These are phyloP conservation scores for Toxotes jaculatrix DNA, from an alignment of 2,113 vertebrate species.

Conservation along the genomic window DNA sequence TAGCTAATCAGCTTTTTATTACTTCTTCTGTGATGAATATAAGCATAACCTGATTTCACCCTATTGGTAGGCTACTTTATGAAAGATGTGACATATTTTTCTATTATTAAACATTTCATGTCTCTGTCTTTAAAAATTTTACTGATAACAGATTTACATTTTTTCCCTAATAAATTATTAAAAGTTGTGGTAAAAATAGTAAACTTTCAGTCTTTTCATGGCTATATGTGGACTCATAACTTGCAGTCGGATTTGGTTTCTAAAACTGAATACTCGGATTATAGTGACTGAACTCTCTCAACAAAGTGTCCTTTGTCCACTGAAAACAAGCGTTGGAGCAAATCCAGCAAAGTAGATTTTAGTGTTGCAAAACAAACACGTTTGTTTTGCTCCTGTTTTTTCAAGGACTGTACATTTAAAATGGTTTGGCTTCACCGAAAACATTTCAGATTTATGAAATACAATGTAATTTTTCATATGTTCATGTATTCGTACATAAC, in stretches of 20 bases:
- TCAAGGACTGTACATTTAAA: background rate
- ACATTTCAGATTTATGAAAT: background rate
- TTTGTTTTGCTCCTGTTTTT: constrained; percentile 39
- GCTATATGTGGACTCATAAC: constrained; percentile 7
- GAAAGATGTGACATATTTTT: background rate
- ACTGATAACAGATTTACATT: background rate
- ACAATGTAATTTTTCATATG: too few species aligned
- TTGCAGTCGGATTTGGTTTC: constrained; percentile 48
- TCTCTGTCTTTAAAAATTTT: background rate
- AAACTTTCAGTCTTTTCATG: background rate
- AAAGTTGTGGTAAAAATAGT: constrained; percentile 27
- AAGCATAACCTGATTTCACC: background rate
- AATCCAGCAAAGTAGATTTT: constrained; percentile 64
- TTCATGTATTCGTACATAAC: background rate
- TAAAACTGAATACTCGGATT: constrained; percentile 65
- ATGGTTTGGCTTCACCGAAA: background rate
- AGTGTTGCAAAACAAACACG: constrained; percentile 43
- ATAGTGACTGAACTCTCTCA: constrained; percentile 46
- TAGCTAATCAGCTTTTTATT: background rate
- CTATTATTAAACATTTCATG: background rate
- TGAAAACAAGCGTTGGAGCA: constrained; percentile 64
- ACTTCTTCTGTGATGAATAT: background rate
- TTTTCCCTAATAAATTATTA: background rate
- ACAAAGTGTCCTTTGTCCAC: constrained; percentile 59
- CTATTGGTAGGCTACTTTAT: background rate